Conservation (phyloP, 2,113 vertebrate genomes). For the Sturnira hondurensis region DNA sequence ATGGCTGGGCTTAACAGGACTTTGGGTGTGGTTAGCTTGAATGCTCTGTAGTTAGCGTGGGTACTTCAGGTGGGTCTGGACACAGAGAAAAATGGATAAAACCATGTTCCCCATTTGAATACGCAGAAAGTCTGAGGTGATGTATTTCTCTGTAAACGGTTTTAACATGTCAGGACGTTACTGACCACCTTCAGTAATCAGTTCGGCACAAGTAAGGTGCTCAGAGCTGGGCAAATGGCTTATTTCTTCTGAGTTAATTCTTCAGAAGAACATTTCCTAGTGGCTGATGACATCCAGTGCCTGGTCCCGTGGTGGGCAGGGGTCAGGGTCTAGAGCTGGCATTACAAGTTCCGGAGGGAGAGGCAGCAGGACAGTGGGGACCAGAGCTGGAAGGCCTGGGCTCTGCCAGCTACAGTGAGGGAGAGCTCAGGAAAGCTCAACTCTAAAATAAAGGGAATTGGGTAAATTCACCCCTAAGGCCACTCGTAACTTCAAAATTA, state of each 20-base stretch:
- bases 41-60: accelerated
- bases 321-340: neutral
- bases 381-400: neutral
- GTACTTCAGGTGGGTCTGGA: neutral
- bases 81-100: neutral
- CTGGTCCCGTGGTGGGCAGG: neutral
- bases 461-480: neutral
- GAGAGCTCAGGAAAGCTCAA: neutral
- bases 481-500: neutral
- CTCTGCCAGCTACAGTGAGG: neutral
- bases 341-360: neutral
- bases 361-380: neutral
- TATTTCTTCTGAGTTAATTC: neutral
- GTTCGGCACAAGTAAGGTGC: neutral
- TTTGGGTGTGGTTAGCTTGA: neutral
- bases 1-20: accelerated
- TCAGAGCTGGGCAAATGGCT: neutral
- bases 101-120: neutral
- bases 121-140: neutral
- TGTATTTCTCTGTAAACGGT: neutral
- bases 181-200: neutral
- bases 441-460: neutral
- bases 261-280: neutral
- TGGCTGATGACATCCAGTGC: neutral
- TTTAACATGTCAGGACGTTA: neutral